Evolutionary conservation across 2,888 invertebrate species (phyloP).

Genomic region (Orchesella flavescens): DNA sequence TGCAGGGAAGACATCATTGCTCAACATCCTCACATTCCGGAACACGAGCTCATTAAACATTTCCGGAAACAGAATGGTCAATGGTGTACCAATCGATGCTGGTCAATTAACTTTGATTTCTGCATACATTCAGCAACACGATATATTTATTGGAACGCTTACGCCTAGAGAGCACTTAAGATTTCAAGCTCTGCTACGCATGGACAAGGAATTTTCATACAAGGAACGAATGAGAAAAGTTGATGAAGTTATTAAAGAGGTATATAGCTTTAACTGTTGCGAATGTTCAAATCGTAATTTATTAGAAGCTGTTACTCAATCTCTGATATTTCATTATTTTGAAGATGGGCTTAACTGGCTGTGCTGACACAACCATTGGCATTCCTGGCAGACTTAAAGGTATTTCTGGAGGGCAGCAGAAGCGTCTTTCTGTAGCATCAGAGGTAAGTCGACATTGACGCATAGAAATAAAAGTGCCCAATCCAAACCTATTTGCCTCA

Average conservation of each 20-base stretch:
- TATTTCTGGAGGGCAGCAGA: conserved; percentile 96
- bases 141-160: conserved; percentile 91
- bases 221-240: conserved; percentile 85
- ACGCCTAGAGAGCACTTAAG: conserved; percentile 91
- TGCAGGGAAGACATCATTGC: conserved; percentile 94
- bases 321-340: conserved; percentile 80
- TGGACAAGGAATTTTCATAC: conserved; percentile 85
- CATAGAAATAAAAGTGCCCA: background rate
- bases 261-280: conserved; percentile 22
- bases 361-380: conserved; percentile 92
- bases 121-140: conserved; percentile 95
- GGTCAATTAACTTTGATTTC: conserved; percentile 84
- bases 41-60: conserved; percentile 79
- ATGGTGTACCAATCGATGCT: conserved; percentile 82
- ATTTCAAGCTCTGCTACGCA: conserved; percentile 91
- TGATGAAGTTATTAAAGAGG: conserved; percentile 89
- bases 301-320: no score
- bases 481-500: conserved; percentile 83
- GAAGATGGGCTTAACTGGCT: conserved; percentile 90
- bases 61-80: conserved; percentile 79
- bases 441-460: conserved; percentile 78
- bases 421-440: conserved; percentile 95
- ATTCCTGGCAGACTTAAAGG: conserved; percentile 90
- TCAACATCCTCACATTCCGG: conserved; percentile 90
- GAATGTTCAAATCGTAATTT: background rate